Conservation (phyloP, 1,140 invertebrate genomes). For the Nasonia longicornis region DNA sequence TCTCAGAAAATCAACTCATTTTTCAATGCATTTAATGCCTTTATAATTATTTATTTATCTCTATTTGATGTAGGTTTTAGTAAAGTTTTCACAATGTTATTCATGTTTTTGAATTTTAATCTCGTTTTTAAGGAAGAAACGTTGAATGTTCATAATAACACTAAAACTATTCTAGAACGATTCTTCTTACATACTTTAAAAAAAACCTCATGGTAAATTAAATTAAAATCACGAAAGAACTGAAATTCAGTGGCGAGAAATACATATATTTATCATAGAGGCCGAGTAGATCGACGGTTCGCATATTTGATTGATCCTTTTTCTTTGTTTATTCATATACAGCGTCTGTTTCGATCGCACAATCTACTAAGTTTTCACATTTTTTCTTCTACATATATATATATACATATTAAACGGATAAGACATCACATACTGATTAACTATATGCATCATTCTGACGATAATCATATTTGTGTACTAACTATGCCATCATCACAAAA, state of each 20-base stretch:
- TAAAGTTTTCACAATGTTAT: slow-evolving; percentile 21
- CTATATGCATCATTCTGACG: not conserved
- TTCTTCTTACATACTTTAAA: slow-evolving; percentile 49
- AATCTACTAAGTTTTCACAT: slow-evolving; percentile 3
- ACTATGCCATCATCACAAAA: slow-evolving; percentile 24
- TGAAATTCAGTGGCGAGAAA: slow-evolving; percentile 43
- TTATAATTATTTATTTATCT: slow-evolving; percentile 27
- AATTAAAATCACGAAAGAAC: slow-evolving; percentile 30
- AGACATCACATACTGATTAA: slow-evolving; percentile 17
- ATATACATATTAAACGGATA: slow-evolving; percentile 29
- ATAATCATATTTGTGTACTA: not conserved
- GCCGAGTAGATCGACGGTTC: not conserved
- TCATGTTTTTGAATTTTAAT: slow-evolving; percentile 28
- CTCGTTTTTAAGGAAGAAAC: slow-evolving; percentile 23
- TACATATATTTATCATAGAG: not conserved
- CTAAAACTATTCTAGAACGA: slow-evolving; percentile 35
- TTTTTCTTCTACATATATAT: slow-evolving; percentile 9
- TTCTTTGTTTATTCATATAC: not conserved
- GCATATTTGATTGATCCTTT: slow-evolving; percentile 6
- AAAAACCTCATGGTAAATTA: slow-evolving; percentile 31
- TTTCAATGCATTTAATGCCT: slow-evolving; percentile 41
- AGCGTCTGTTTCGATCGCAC: not conserved
- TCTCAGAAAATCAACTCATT: slow-evolving; percentile 40
- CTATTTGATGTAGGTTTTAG: slow-evolving; percentile 25
- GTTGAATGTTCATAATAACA: slow-evolving; percentile 32